Base-by-base conservation (phyloP, 2,113 vertebrate species). In the Melospiza georgiana region DNA sequence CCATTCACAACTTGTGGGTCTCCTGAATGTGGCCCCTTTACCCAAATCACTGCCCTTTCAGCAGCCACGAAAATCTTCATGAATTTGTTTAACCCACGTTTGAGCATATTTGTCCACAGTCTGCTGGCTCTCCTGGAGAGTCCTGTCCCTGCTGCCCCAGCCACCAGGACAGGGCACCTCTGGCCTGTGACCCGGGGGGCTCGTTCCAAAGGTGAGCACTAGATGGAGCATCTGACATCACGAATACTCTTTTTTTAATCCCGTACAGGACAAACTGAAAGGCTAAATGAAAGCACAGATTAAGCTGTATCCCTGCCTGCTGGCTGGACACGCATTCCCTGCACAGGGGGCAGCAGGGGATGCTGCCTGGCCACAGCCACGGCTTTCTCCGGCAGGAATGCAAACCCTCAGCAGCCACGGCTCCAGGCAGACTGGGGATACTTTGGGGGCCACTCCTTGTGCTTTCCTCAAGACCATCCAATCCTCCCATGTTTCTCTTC, bases 201-300 rank as follows among this genome's bases (percentile, higher is more conserved):
- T 86, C 31, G 24, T 91, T 96, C 57, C 87, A 31, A 66, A 92
- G 79, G 79, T 88, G 87, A 94, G 88, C 96, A 94, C 95, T 96
- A 97, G 94, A 94, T 96, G 95, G 94, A 96, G 96, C 76, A 92
- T 94, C 62, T 91, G 20, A 90, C 95, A 86, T 43, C 83, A 0
- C 0, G 0, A 86, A 89, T 52, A 48, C n/a, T 55, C 49, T 30
- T n/a, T 57, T 51, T 57, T 20, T 4, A 80, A 87, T 85, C 31
- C 55, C 31, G 4, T 55, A 62, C 76, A 69, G 49, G 78, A 79
- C 43, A 85, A 84, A 84, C 10, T 30, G 58, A 68, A 88, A 83
- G 71, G 12, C 48, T 37, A 90, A 91, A 79, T 52, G 94, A 86
- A 86, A 88, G 25, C 76, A n/a, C 31, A 81, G 72, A 80, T 90